These are phyloP conservation scores for Phodopus roborovskii DNA, from an alignment of 2,113 vertebrate species.

Conservation along the genomic window DNA sequence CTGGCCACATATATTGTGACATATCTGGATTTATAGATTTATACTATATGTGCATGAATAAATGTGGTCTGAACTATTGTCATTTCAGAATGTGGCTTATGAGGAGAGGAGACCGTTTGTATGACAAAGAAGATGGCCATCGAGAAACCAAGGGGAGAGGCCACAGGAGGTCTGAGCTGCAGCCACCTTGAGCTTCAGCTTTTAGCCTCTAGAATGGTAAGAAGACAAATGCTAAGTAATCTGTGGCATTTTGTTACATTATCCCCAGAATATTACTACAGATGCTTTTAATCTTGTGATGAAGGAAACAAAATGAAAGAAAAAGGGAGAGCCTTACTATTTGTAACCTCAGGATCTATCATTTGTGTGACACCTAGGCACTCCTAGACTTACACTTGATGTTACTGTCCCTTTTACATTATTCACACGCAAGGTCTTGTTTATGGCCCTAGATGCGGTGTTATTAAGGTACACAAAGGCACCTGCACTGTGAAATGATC, in stretches of 20 bases:
- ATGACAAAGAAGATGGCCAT: not conserved
- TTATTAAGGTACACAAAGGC: not conserved
- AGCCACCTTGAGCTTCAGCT: not conserved
- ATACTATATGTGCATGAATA: not conserved
- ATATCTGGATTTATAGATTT: not conserved
- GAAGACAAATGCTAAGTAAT: not conserved
- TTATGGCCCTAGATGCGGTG: not conserved
- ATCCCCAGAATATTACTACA: not conserved
- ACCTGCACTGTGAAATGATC: not conserved
- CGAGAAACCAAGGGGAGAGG: not conserved
- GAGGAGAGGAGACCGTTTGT: not conserved
- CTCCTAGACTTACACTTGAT: not conserved
- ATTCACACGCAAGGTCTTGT: not conserved
- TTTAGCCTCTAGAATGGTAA: not conserved
- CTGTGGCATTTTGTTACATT: not conserved
- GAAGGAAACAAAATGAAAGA: not conserved
- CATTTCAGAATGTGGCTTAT: not conserved
- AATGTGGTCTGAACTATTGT: not conserved
- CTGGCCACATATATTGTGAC: not conserved
- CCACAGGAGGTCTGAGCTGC: not conserved
- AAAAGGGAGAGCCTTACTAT: not conserved
- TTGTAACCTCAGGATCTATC: not conserved
- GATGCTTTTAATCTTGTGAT: not conserved
- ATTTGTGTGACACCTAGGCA: not conserved
- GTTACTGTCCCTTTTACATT: fast-evolving